These are phyloP conservation scores for Anadara kagoshimensis DNA, from an alignment of 1,140 invertebrate genomes.

Conservation along the genomic window DNA sequence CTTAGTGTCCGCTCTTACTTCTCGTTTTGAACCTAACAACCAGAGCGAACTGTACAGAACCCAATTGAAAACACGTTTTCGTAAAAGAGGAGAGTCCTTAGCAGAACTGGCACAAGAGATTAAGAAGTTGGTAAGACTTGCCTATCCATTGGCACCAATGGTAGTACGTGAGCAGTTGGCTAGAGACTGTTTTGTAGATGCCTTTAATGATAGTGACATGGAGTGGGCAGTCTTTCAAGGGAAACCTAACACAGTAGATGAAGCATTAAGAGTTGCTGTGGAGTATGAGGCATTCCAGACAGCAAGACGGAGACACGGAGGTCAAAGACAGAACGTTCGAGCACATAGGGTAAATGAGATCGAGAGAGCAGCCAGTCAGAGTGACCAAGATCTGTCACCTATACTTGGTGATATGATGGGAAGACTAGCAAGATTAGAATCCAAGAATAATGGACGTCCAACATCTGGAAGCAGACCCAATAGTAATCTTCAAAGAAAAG, in stretches of 20 bases:
- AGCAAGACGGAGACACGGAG: slow-evolving; percentile 1
- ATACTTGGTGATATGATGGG: too few relatives aligned
- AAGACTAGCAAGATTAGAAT: too few relatives aligned
- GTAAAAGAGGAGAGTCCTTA: too few relatives aligned
- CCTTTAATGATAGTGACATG: slow-evolving; percentile 32
- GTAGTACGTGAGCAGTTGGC: slow-evolving; percentile 16
- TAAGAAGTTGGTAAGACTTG: slow-evolving; percentile 19
- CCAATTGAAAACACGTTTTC: too few relatives aligned
- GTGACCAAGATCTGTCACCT: too few relatives aligned
- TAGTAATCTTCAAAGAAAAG: too few relatives aligned
- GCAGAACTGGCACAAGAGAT: slow-evolving; percentile 21
- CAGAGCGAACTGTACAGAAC: neutral
- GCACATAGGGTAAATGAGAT: too few relatives aligned
- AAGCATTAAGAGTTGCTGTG: slow-evolving; percentile 18
- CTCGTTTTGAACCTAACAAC: neutral
- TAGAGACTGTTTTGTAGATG: slow-evolving; percentile 32
- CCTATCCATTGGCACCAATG: slow-evolving; percentile 12
- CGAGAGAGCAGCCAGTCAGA: too few relatives aligned
- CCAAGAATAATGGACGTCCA: too few relatives aligned
- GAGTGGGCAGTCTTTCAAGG: slow-evolving; percentile 35
- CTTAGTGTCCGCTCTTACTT: neutral
- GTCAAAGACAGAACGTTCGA: too few relatives aligned
- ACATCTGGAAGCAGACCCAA: too few relatives aligned
- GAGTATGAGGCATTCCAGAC: slow-evolving; percentile 23
- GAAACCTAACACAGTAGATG: slow-evolving; percentile 23